Evolutionary conservation across 2,797 vertebrate species (phyloP), one percentile per base, ranked within the genome.

Genomic region (Sebastes hopkinsi): DNA sequence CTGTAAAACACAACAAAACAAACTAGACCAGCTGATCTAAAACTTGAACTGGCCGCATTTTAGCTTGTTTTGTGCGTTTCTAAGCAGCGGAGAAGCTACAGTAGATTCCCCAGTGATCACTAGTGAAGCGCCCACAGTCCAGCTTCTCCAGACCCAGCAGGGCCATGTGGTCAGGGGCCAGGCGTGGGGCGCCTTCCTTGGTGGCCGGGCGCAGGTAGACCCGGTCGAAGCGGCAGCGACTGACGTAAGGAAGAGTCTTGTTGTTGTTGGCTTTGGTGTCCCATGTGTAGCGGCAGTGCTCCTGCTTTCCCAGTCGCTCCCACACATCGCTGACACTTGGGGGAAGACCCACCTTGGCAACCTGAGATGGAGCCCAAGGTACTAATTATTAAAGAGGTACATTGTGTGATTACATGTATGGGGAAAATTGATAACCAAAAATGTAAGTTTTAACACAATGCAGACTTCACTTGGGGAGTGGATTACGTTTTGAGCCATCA

Each of bases 91-190:
- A 81, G 75, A 99, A 97, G 76, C 88, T 96, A 77, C 98, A 99
- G 72, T 98, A 96, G 72, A 99, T 93, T 30, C 98, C 98, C 98
- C 99, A 99, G 92, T 99, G 99, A 90, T 99, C 98, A 62, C 98
- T 99, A 3, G 96, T 96, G 88, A 96, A 99, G 73, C 94, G 95
- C 13, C 97, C 97, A 87, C 98, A 99, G 86, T 98, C 97, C 72
- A 99, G 93, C 89, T 98, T 99, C 87, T 99, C 98, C 85, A 96
- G 86, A 3, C 99, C 98, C 0, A 99, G 88, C 73, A 99, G 92
- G 68, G 96, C 95, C 95, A 99, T 95, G 90, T 96, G 97, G 66
- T 94, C 96, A 4, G 98, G 97, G 82, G 91, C 72, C 71, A 97
- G 78, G 29, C 82, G 84, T 0, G 94, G 88, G 58, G 88, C 27